phyloP scores from a whole-genome alignment of 2,888 invertebrate species.

The Xylota sylvarum region DNA sequence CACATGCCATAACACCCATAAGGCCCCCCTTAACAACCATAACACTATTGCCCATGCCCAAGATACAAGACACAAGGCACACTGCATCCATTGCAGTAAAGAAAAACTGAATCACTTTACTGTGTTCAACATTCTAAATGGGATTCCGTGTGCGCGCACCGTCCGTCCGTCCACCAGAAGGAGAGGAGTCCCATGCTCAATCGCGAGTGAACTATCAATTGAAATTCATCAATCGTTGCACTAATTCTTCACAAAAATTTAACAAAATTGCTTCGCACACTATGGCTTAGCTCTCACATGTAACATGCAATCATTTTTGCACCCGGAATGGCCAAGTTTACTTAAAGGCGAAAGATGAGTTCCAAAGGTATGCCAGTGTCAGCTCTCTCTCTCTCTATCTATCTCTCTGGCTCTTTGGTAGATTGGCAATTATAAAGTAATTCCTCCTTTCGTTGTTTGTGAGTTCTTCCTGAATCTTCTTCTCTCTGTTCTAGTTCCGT shows the following conservation, averaged over 20 bases:
- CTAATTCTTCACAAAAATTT: conserved; percentile 65
- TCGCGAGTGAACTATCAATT: conserved; percentile 76
- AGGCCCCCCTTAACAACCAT: conserved; percentile 7
- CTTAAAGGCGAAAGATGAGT: conserved; percentile 50
- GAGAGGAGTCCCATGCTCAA: not conserved
- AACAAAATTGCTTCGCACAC: conserved; percentile 56
- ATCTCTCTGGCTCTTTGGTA: not conserved
- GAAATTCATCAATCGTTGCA: conserved; percentile 76
- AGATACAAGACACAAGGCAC: not conserved
- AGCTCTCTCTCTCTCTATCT: not conserved
- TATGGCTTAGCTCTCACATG: conserved; percentile 52
- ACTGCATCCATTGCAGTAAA: too few relatives aligned
- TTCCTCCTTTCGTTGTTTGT: conserved; percentile 53
- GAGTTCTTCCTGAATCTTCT: conserved; percentile 60
- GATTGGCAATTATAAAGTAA: conserved; percentile 73
- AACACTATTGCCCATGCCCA: conserved; percentile 25
- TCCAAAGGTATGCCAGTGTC: conserved; percentile 27
- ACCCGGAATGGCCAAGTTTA: conserved; percentile 46
- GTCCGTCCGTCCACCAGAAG: not conserved
- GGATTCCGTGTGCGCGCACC: conserved; percentile 40
- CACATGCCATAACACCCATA: conserved; percentile 66
- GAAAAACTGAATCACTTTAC: conserved; percentile 26
- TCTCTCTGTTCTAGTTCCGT: conserved; percentile 72
- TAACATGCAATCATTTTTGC: conserved; percentile 67
- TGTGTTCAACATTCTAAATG: conserved; percentile 72